Evolutionary conservation across 2,113 vertebrate genomes (phyloP), one percentile per base, ranked within the genome.

Genomic region (Dolichotis patagonum): DNA sequence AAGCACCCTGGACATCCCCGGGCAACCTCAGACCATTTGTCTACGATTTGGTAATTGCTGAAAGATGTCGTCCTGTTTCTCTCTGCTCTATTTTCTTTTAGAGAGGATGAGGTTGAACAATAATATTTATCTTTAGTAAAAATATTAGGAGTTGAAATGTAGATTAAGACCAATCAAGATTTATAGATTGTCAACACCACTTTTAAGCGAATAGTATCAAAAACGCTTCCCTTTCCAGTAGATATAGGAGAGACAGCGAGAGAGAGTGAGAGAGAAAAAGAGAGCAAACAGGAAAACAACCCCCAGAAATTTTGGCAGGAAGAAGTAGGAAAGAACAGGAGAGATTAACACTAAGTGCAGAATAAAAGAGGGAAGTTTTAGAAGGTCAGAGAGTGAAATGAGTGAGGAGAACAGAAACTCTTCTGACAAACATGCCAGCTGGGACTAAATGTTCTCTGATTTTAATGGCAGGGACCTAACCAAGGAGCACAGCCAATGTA

Each of bases 111-210:
- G 22, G 1, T 86, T 85, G 92, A 94, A 71, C 41, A 88, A 77
- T 81, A 82, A 69, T 26, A 56, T 71, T 73, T 86, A 73, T 75
- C 83, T 85, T 83, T 94, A 87, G 49, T 85, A 93, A 93, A 83
- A 83, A 89, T 65, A 71, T 32, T 80, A n/a, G 38, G 43, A 52
- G 32, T 46, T 89, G 62, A 89, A 97, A 92, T 56, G 81, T 41
- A 56, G 28, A 92, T 91, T 69, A 90, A 92, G 58, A 78, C 14
- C 38, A 96, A 73, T 82, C 56, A 62, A 97, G 89, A 90, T 22
- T 22, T 41, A 20, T 38, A 83, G 85, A 77, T 10, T 35, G 17
- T 46, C 28, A 75, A 26, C 13, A 69, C 38, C 12, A 65, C 85
- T 78, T 75, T 80, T 38, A 80, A 87, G 58, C 22, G 14, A 85